Conservation (phyloP, 30 jellyfish, hydroid and myxozoan genomes). For the Nemopilema nomurai region DNA sequence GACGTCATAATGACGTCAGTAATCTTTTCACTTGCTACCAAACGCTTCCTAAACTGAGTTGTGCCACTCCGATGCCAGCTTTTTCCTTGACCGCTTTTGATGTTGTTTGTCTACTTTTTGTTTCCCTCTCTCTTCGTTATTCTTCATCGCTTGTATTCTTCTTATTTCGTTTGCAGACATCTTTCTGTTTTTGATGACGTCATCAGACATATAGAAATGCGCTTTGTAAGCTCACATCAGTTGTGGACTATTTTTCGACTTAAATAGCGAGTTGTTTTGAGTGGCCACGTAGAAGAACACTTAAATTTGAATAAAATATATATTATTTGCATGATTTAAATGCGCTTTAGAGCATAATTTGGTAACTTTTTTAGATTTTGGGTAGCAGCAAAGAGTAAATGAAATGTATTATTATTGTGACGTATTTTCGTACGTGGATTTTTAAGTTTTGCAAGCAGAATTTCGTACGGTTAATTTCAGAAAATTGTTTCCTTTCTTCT, state of each 20-base stretch:
- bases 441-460: conserved; percentile 31
- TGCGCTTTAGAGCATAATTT: conserved; percentile 49
- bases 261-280: neutral
- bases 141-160: neutral
- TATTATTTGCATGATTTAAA: conserved; percentile 17
- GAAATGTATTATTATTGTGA: conserved; percentile 6
- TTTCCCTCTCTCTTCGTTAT: neutral
- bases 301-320: neutral
- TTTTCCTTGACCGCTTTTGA: no score
- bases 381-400: conserved; percentile 28
- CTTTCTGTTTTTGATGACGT: neutral
- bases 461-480: conserved; percentile 7
- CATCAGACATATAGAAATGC: neutral
- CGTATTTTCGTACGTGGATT: conserved; percentile 31
- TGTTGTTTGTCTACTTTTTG: neutral
- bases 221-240: neutral
- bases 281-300: neutral
- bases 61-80: no score
- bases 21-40: no score
- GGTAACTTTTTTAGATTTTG: conserved; percentile 32
- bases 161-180: neutral
- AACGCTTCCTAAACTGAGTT: no score
- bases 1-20: no score
- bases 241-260: neutral
- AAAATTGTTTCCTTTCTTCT: neutral